phyloP scores from a whole-genome alignment of 2,888 invertebrate genomes.

The Synanthedon andrenaeformis region DNA sequence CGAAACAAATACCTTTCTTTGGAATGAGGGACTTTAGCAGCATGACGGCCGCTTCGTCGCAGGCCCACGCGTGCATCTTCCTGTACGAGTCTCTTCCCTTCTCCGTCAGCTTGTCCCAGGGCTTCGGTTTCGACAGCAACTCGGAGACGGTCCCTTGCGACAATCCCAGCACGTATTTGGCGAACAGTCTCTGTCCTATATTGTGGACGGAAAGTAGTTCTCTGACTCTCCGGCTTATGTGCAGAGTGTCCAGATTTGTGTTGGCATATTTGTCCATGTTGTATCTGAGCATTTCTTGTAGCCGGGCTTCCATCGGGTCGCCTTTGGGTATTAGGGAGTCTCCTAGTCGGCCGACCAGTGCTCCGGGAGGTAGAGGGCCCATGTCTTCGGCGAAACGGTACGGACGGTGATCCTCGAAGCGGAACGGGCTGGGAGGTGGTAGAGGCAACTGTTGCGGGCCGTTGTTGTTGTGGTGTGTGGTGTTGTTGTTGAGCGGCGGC shows the following conservation, averaged over 20 bases:
- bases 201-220: constrained; percentile 96
- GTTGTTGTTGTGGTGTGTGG: constrained; percentile 68
- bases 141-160: constrained; percentile 99
- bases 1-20: constrained; percentile 87
- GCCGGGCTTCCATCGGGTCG: constrained; percentile 92
- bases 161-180: constrained; percentile 96
- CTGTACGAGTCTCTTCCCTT: constrained; percentile 99
- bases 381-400: constrained; percentile 89
- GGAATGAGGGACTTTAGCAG: constrained; percentile 98
- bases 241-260: constrained; percentile 93
- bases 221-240: constrained; percentile 91
- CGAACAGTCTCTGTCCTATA: constrained; percentile 98
- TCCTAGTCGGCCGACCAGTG: constrained; percentile 86
- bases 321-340: constrained; percentile 93
- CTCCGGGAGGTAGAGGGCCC: constrained; percentile 79
- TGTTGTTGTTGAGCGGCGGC: constrained; percentile 68
- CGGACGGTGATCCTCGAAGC: constrained; percentile 84
- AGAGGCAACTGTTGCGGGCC: constrained; percentile 56
- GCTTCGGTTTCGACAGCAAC: constrained; percentile 97
- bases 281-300: constrained; percentile 93
- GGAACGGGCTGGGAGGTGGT: constrained; percentile 75
- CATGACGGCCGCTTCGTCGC: constrained; percentile 96
- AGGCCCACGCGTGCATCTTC: constrained; percentile 99
- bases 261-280: constrained; percentile 97
- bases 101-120: constrained; percentile 99